Percentiles rank a stretch among this genome's conserved stretches.
Conservation (phyloP, 2,113 vertebrate species). For the Mesitornis unicolor region DNA sequence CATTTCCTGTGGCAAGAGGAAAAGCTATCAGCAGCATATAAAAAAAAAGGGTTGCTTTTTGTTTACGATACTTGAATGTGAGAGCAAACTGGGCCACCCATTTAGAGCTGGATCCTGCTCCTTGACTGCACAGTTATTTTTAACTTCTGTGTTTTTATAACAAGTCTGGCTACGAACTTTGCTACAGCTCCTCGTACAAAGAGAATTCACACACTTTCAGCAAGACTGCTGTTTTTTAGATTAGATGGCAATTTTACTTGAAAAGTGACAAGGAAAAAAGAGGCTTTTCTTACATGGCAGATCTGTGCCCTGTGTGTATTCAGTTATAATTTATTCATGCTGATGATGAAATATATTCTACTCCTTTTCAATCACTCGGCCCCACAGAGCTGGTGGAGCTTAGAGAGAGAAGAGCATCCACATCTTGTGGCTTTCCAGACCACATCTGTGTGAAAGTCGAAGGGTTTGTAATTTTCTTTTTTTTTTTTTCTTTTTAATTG, state of each 20-base stretch:
- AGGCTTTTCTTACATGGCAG: background rate
- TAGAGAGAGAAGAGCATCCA: background rate
- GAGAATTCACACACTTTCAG: background rate
- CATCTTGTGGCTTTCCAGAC: background rate
- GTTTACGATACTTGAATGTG: background rate
- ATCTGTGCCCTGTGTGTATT: background rate
- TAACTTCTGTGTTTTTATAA: conserved; percentile 5
- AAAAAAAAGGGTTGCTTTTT: conserved; percentile 2
- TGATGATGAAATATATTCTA: background rate
- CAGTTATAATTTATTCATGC: background rate
- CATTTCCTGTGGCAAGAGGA: background rate
- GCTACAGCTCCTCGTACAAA: background rate
- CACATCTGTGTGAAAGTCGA: background rate
- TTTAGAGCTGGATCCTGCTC: conserved; percentile 23
- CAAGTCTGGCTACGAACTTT: background rate
- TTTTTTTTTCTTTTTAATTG: background rate
- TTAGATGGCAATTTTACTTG: background rate
- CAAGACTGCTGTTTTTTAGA: background rate
- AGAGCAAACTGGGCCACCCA: conserved; percentile 51
- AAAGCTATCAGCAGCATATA: background rate
- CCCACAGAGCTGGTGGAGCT: background rate
- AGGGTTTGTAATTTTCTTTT: background rate
- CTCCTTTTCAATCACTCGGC: background rate
- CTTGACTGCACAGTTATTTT: conserved; percentile 19
- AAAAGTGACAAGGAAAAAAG: background rate